Conservation (phyloP, 1,140 invertebrate genomes). For the Cydia fagiglandana region DNA sequence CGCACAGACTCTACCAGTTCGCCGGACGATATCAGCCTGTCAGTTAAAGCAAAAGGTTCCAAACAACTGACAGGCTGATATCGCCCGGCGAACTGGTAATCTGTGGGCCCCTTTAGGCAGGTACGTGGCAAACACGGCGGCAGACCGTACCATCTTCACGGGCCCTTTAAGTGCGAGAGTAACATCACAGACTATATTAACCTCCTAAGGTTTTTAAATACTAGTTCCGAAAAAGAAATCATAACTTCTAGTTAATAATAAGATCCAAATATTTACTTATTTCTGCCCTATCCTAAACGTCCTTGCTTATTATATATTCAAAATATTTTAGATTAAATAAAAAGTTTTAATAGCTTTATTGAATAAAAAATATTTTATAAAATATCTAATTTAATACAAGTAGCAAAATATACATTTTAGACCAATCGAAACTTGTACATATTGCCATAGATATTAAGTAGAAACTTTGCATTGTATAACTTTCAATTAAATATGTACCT, state of each 20-base stretch:
- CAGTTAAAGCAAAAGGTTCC: no score
- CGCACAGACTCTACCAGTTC: no score
- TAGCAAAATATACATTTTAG: constrained; percentile 15
- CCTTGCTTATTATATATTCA: constrained; percentile 36
- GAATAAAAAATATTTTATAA: not conserved
- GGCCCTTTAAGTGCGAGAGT: no score
- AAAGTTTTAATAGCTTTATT: not conserved
- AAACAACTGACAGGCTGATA: no score
- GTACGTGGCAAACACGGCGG: no score
- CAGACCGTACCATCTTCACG: no score
- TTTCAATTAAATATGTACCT: constrained; percentile 7
- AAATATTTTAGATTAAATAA: not conserved
- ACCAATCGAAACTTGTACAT: constrained; percentile 3
- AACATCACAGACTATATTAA: no score
- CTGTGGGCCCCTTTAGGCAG: no score
- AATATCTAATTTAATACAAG: constrained; percentile 1
- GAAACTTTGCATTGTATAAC: not conserved
- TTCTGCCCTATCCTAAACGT: constrained; percentile 60
- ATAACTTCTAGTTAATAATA: not conserved
- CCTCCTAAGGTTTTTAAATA: no score
- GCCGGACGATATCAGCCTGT: no score
- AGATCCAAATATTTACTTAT: constrained; percentile 30
- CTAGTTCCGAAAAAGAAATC: not conserved
- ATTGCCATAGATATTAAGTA: not conserved
- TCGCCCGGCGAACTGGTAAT: no score